phyloP scores from a whole-genome alignment of 2,113 vertebrate genomes.

The Larimichthys polyactis region DNA sequence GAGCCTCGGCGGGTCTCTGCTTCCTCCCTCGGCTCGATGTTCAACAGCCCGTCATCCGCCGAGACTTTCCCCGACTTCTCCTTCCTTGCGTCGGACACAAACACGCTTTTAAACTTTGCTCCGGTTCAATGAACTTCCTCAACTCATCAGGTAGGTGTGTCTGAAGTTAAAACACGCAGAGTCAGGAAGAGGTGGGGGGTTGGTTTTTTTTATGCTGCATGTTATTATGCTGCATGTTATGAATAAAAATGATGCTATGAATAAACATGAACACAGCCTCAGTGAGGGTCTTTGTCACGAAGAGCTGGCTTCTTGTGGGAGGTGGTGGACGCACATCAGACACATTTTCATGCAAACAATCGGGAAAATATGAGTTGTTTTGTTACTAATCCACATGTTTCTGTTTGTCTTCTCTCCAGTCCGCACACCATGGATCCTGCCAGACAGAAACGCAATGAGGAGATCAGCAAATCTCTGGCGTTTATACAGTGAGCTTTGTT shows the following conservation, averaged over 20 bases:
- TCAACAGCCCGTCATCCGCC: accelerated
- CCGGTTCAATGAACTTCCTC: conserved; percentile 59
- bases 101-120: conserved; percentile 12
- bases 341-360: background rate
- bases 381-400: background rate
- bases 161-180: conserved; percentile 2
- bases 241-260: background rate
- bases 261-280: background rate
- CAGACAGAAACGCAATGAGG: conserved; percentile 90
- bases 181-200: background rate
- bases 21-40: background rate
- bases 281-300: background rate
- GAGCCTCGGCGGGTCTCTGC: background rate
- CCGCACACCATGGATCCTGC: conserved; percentile 82
- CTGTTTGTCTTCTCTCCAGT: conserved; percentile 11
- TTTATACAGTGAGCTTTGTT: conserved; percentile 91
- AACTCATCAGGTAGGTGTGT: conserved; percentile 63
- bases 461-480: conserved; percentile 91
- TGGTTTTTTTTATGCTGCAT: background rate
- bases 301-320: background rate
- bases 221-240: background rate
- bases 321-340: conserved; percentile 6
- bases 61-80: no score
- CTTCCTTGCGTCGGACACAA: background rate
- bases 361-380: background rate